Conservation (phyloP, 2,797 vertebrate genomes). For the Coluber constrictor region DNA sequence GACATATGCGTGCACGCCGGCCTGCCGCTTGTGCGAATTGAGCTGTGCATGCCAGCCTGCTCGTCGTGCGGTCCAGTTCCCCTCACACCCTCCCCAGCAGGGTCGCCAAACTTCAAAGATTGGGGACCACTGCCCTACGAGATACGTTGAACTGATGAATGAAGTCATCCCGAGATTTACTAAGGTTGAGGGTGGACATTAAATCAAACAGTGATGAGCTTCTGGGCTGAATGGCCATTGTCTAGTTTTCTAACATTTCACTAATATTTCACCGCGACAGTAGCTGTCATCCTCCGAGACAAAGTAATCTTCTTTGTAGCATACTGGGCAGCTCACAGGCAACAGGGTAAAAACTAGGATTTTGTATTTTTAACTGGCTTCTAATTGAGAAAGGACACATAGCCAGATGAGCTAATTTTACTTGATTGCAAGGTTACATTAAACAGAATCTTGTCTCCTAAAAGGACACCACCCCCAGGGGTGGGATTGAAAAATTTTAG, state of each 20-base stretch:
- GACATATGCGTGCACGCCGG: fast-evolving
- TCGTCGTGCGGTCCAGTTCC: fast-evolving
- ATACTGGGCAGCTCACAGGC: not conserved
- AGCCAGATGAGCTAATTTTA: not conserved
- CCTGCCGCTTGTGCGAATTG: not conserved
- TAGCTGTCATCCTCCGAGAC: not conserved
- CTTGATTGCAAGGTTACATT: not conserved
- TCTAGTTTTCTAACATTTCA: not conserved
- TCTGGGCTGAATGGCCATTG: not conserved
- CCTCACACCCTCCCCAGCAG: not conserved
- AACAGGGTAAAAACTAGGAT: not conserved
- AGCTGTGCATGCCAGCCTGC: too few species aligned
- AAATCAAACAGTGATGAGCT: not conserved
- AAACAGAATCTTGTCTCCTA: not conserved
- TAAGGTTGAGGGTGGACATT: not conserved
- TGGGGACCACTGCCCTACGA: not conserved
- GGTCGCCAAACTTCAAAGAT: not conserved
- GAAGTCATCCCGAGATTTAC: not conserved
- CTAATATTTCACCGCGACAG: not conserved
- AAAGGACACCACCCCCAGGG: not conserved
- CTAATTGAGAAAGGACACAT: not conserved
- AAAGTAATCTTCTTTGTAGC: not conserved
- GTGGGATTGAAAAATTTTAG: too few species aligned
- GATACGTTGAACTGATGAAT: not conserved
- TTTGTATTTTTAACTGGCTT: not conserved